Evolutionary conservation across 2,888 invertebrate genomes (phyloP).

Genomic region (Sisyra terminalis): DNA sequence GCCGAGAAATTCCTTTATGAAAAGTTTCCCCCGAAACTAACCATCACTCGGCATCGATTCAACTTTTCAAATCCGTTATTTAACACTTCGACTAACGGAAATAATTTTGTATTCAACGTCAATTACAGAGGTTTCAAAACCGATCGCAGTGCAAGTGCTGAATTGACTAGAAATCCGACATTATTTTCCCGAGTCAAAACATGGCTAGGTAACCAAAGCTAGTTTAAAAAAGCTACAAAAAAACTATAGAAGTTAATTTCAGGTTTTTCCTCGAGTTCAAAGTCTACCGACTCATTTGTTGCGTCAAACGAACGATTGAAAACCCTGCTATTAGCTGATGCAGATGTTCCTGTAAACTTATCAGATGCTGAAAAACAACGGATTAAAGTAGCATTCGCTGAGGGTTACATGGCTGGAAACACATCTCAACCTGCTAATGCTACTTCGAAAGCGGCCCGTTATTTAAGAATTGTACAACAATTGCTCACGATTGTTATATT

Average conservation of each 20-base stretch:
- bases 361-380: slow-evolving; percentile 43
- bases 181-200: slow-evolving; percentile 49
- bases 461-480: slow-evolving; percentile 57
- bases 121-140: slow-evolving; percentile 68
- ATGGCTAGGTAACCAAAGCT: slow-evolving; percentile 21
- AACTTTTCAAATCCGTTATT: slow-evolving; percentile 21
- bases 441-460: slow-evolving; percentile 35
- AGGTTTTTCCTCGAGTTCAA: neutral
- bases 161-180: slow-evolving; percentile 53
- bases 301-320: slow-evolving; percentile 22
- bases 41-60: slow-evolving; percentile 17
- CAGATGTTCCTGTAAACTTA: slow-evolving; percentile 18
- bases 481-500: slow-evolving; percentile 55
- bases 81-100: slow-evolving; percentile 18
- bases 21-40: slow-evolving; percentile 17
- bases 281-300: slow-evolving; percentile 2
- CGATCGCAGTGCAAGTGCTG: slow-evolving; percentile 51
- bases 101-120: slow-evolving; percentile 24
- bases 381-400: slow-evolving; percentile 79
- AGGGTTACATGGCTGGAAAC: slow-evolving; percentile 69
- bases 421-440: slow-evolving; percentile 24
- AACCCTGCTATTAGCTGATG: slow-evolving; percentile 32
- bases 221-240: too few species aligned
- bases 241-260: neutral
- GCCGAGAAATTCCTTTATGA: slow-evolving; percentile 18